Evolutionary conservation across 2,113 vertebrate species (phyloP).

Genomic region (Marmota monax): DNA sequence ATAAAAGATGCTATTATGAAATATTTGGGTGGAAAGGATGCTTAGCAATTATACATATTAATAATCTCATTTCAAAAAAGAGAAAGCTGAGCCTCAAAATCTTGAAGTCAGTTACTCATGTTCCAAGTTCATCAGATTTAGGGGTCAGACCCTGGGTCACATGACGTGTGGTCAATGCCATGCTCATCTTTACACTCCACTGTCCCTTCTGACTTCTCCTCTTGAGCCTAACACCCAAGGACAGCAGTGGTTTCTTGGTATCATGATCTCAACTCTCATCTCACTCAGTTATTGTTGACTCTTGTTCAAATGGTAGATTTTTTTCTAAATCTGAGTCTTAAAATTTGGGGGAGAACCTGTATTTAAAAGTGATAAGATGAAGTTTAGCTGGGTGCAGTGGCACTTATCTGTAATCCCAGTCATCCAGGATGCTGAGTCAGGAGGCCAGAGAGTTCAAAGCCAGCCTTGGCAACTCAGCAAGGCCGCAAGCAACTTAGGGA

Average conservation of each 20-base stretch:
- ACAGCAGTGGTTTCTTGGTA: background rate
- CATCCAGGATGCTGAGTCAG: no score
- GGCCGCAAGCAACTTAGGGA: no score
- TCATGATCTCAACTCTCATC: background rate
- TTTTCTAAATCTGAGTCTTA: background rate
- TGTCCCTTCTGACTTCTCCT: background rate
- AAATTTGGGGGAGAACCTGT: constrained; percentile 3
- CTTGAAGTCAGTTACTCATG: background rate
- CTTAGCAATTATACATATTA: background rate
- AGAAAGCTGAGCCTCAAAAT: background rate
- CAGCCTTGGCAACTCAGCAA: no score
- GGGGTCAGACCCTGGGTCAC: background rate
- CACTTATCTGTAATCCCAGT: no score
- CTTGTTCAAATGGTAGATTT: background rate
- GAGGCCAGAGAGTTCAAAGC: no score
- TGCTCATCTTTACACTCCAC: background rate
- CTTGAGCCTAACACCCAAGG: background rate
- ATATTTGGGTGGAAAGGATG: background rate
- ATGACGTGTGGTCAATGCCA: background rate
- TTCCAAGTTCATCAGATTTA: background rate
- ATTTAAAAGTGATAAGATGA: constrained; percentile 40
- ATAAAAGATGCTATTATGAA: background rate
- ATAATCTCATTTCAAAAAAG: background rate
- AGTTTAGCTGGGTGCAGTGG: background rate
- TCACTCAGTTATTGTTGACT: background rate